Percentiles rank a stretch among this genome's conserved stretches.
These are phyloP conservation scores for Helicoverpa zea DNA, from an alignment of 1,140 invertebrate genomes.

Conservation along the genomic window DNA sequence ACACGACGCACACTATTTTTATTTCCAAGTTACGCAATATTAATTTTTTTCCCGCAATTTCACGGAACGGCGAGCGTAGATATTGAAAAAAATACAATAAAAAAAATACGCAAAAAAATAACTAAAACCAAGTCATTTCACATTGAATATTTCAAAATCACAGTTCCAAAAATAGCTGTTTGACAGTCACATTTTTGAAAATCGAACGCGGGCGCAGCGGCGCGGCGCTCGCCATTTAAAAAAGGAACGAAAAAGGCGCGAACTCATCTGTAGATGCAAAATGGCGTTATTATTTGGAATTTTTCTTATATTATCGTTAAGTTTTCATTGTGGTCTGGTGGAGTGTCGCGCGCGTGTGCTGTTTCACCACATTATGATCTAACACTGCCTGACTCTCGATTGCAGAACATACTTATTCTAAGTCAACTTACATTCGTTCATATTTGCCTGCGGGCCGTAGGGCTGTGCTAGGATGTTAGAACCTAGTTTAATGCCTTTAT, in stretches of 20 bases:
- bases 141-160: constrained; percentile 57
- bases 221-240: constrained; percentile 58
- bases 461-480: constrained; percentile 78
- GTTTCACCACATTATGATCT: constrained; percentile 87
- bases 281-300: constrained; percentile 64
- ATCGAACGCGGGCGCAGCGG: constrained; percentile 54
- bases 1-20: constrained; percentile 68
- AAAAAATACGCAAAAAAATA: constrained; percentile 51
- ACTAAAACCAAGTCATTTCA: constrained; percentile 48
- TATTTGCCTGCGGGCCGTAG: constrained; percentile 86
- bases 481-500: constrained; percentile 52
- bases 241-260: constrained; percentile 61
- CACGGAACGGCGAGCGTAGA: constrained; percentile 61
- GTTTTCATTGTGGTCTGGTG: constrained; percentile 79
- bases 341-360: constrained; percentile 80
- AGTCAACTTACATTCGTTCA: constrained; percentile 87
- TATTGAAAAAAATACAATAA: constrained; percentile 61
- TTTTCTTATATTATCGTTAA: constrained; percentile 74
- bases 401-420: constrained; percentile 87
- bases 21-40: constrained; percentile 65
- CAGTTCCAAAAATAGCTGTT: constrained; percentile 61
- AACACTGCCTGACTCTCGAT: constrained; percentile 85
- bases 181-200: constrained; percentile 72
- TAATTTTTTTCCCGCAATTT: constrained; percentile 75
- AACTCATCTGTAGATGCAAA: constrained; percentile 51